Evolutionary conservation across 2,797 vertebrate species (phyloP).

Genomic region (Sternotherus odoratus): DNA sequence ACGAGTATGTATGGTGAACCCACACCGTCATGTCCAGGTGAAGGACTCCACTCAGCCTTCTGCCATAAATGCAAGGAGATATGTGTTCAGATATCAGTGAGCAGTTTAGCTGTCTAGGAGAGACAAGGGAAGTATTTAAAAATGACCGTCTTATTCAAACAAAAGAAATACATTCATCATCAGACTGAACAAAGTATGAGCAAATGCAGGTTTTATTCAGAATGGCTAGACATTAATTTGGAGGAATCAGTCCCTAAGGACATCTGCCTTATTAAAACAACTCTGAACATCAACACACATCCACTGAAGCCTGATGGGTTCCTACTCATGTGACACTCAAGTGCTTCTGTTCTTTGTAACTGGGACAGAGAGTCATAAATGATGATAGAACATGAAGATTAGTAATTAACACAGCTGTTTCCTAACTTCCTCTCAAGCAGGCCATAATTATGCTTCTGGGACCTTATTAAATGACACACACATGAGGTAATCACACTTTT

Average conservation of each 20-base stretch:
- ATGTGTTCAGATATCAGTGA: neutral
- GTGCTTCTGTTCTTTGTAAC: neutral
- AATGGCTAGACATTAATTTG: neutral
- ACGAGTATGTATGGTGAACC: neutral
- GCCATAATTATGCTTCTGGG: neutral
- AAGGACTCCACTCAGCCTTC: fast-evolving
- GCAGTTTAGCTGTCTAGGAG: neutral
- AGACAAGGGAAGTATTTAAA: fast-evolving
- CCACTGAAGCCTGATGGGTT: neutral
- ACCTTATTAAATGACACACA: neutral
- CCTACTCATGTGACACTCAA: neutral
- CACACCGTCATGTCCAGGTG: neutral
- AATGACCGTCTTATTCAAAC: no score
- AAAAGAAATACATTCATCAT: neutral
- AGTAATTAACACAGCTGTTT: neutral
- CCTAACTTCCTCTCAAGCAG: neutral
- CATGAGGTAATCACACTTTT: no score
- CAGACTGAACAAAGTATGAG: neutral
- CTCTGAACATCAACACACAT: neutral
- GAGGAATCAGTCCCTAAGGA: neutral
- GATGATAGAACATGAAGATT: neutral
- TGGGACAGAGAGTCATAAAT: neutral
- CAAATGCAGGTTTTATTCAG: neutral
- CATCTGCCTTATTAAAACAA: neutral
- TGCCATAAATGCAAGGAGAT: no score